Percentiles rank a stretch among this genome's conserved stretches.
phyloP scores from a whole-genome alignment of 2,888 invertebrate genomes.

The Arge pagana region DNA sequence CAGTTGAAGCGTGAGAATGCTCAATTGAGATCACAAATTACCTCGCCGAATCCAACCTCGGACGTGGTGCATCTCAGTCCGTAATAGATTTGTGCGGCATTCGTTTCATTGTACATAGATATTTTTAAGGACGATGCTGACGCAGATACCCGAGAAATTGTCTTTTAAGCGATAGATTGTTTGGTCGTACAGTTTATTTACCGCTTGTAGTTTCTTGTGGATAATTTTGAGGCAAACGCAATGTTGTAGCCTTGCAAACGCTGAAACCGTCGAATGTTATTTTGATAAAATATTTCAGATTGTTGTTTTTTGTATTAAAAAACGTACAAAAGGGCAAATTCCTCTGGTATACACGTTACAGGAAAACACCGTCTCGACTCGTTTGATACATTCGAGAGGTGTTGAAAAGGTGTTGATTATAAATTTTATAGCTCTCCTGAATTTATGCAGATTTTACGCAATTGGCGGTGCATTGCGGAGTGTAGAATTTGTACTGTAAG shows the following conservation, averaged over 20 bases:
- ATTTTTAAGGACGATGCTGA: constrained; percentile 11
- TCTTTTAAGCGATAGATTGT: not conserved
- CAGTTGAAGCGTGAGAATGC: constrained; percentile 79
- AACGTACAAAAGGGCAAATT: not conserved
- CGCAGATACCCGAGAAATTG: constrained; percentile 7
- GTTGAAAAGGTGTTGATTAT: constrained; percentile 4
- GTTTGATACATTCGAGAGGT: constrained; percentile 17
- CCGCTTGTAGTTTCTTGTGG: not conserved
- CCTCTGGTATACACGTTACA: constrained; percentile 9
- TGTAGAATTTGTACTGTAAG: constrained; percentile 13
- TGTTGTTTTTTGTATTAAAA: no score
- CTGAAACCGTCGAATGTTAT: no score
- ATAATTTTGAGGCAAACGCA: not conserved
- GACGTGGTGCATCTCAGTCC: constrained; percentile 44
- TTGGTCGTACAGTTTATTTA: not conserved
- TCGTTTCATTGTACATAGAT: constrained; percentile 20
- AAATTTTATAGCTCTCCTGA: constrained; percentile 20
- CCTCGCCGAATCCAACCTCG: constrained; percentile 31
- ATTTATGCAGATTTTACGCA: constrained; percentile 6
- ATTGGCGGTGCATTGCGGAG: constrained; percentile 4
- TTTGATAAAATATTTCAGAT: no score
- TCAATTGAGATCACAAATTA: constrained; percentile 66
- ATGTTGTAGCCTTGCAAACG: no score
- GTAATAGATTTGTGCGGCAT: constrained; percentile 28
- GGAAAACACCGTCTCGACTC: constrained; percentile 1